These are phyloP conservation scores for Macroramphosus scolopax DNA, from an alignment of 2,797 vertebrate species.

Conservation along the genomic window DNA sequence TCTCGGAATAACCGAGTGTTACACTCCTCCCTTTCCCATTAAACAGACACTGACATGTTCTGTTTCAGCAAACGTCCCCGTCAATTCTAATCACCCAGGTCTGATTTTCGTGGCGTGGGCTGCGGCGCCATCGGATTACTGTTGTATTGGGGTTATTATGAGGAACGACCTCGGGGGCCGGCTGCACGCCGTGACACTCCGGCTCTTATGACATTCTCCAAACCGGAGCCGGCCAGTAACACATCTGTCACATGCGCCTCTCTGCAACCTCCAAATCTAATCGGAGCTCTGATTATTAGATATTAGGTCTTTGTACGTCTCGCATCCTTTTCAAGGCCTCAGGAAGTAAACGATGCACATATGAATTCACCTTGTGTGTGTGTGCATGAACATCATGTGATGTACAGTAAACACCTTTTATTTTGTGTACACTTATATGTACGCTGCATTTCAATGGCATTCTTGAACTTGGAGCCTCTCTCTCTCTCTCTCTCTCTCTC, in stretches of 20 bases:
- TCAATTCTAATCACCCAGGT: conserved; percentile 69
- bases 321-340: conserved; percentile 33
- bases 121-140: conserved; percentile 65
- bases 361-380: conserved; percentile 16
- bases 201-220: conserved; percentile 76
- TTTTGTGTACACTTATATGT: too few species aligned
- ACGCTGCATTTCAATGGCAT: conserved; percentile 52
- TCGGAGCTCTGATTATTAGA: conserved; percentile 61
- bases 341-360: conserved; percentile 34
- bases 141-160: conserved; percentile 74
- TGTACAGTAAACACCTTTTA: conserved; percentile 34
- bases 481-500: too few species aligned
- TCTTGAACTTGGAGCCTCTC: conserved; percentile 48
- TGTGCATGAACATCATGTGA: conserved; percentile 20
- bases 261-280: conserved; percentile 61
- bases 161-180: conserved; percentile 69
- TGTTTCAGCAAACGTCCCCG: conserved; percentile 50
- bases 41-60: conserved; percentile 46
- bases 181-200: conserved; percentile 56
- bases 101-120: conserved; percentile 55
- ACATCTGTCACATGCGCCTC: conserved; percentile 70
- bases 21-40: conserved; percentile 28
- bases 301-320: conserved; percentile 40
- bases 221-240: conserved; percentile 45
- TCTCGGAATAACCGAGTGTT: conserved; percentile 22